These are phyloP conservation scores for Heliangelus exortis DNA, from an alignment of 2,797 vertebrate genomes.

Conservation along the genomic window DNA sequence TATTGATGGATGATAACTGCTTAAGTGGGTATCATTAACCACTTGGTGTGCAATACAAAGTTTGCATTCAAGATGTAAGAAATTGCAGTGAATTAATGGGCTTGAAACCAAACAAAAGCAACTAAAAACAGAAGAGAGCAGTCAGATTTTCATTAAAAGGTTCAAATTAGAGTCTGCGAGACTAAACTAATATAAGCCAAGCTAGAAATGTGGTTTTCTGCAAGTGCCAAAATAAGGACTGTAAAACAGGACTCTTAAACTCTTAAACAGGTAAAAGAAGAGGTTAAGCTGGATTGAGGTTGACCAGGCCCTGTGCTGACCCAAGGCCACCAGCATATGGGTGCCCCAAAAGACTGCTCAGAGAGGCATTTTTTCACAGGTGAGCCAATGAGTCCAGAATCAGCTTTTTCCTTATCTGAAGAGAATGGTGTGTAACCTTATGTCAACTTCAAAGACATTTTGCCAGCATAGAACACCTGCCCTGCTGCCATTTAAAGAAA, in stretches of 20 bases:
- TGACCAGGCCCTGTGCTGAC: not conserved
- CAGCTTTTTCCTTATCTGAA: conserved; percentile 51
- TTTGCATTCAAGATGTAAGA: not conserved
- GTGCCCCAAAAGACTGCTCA: not conserved
- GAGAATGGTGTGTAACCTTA: conserved; percentile 35
- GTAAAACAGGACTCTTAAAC: too few species aligned
- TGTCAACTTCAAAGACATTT: conserved; percentile 72
- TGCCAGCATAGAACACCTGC: conserved; percentile 16
- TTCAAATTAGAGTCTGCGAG: not conserved
- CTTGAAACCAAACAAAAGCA: not conserved
- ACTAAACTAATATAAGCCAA: not conserved
- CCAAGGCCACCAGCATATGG: not conserved
- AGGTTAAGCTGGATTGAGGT: conserved; percentile 15
- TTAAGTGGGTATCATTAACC: not conserved
- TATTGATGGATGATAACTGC: not conserved
- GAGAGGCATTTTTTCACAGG: not conserved
- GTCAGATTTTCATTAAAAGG: not conserved
- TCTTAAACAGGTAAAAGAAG: not conserved
- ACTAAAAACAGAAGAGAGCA: not conserved
- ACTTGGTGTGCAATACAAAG: not conserved
- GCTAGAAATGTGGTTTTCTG: not conserved
- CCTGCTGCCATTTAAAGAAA: conserved; percentile 60
- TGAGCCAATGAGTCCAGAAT: conserved; percentile 13
- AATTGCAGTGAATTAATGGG: not conserved
- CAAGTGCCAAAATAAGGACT: not conserved